Conservation (phyloP, 2,888 invertebrate species). For the Apamea epomidion region DNA sequence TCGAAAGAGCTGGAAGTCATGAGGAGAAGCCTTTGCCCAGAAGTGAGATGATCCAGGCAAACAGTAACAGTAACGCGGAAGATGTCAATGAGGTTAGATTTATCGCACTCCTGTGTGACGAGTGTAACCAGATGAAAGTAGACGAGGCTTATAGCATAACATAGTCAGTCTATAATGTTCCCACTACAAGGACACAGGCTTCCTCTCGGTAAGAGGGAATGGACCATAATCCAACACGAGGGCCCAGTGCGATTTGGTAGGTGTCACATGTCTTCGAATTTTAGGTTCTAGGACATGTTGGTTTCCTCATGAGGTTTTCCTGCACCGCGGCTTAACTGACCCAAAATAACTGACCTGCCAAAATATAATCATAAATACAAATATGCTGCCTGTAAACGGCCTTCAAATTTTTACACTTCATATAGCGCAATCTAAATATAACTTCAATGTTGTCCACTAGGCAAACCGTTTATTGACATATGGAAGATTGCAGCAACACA, state of each 20-base stretch:
- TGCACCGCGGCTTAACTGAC: background rate
- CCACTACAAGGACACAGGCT: background rate
- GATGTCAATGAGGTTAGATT: background rate
- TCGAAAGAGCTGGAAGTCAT: too few relatives aligned
- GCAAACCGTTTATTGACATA: too few relatives aligned
- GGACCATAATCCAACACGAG: background rate
- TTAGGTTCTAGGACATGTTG: background rate
- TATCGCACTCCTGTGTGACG: background rate
- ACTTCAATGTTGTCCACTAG: background rate
- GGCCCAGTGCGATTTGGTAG: background rate
- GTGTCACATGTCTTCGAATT: background rate
- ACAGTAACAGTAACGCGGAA: too few relatives aligned
- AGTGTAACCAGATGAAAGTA: background rate
- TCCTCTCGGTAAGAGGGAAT: background rate
- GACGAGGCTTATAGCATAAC: background rate
- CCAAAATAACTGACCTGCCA: background rate
- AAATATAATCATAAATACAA: background rate
- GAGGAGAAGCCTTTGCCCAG: too few relatives aligned
- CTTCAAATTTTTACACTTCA: background rate
- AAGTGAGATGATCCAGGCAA: too few relatives aligned
- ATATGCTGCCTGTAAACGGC: background rate
- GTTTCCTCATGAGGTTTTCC: background rate
- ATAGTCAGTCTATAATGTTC: background rate
- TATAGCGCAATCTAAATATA: conserved; percentile 8
- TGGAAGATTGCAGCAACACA: too few relatives aligned